Evolutionary conservation across 2,888 invertebrate genomes (phyloP), one percentile per base, ranked within the genome.

Genomic region (Ariolimax columbianus): DNA sequence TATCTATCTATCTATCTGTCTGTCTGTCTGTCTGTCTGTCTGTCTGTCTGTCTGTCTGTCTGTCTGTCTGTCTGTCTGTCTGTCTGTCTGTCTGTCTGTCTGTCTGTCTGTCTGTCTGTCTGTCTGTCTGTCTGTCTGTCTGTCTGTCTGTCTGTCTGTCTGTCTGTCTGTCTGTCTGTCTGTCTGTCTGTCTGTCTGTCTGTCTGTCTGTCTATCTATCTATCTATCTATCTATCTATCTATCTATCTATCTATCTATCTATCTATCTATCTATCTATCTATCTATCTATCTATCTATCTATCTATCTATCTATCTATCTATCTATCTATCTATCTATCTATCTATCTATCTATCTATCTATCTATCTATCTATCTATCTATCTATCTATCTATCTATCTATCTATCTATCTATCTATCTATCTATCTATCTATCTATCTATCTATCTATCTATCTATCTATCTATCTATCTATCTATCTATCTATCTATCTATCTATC

Each of bases 91-190:
- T 80, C 59, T 73, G 38, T 82, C 72, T 85, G 17, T 85, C 82
- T 82, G 75, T 85, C 81, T 82, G 14, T 82, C 70, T 70, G 26
- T 40, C 82, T 70, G 7, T 77, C 80, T 83, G 33, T 83, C 70
- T 79, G 51, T 81, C 51, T 81, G 59, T 83, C 83, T 83, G 33
- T 83, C 47, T 79, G 47, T 79, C 75, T 86, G 11, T 40, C 82
- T 70, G 7, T 77, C 80, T 83, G 33, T 83, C 70, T 79, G 51
- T 75, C 75, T 51, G 51, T 47, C 47, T 51, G 30, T 38, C 38
- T 59, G 11, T 77, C 26, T 47, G 11, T 47, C 75, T 47, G 7
- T 75, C 75, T 75, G 33, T 75, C 40, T 43, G n/a, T 63, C 33
- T 75, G 19, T 82, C 66, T 77, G 40, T 63, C 75, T 77, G 30